Evolutionary conservation across 2,113 vertebrate genomes (phyloP).

Genomic region (Tonatia bakeri): DNA sequence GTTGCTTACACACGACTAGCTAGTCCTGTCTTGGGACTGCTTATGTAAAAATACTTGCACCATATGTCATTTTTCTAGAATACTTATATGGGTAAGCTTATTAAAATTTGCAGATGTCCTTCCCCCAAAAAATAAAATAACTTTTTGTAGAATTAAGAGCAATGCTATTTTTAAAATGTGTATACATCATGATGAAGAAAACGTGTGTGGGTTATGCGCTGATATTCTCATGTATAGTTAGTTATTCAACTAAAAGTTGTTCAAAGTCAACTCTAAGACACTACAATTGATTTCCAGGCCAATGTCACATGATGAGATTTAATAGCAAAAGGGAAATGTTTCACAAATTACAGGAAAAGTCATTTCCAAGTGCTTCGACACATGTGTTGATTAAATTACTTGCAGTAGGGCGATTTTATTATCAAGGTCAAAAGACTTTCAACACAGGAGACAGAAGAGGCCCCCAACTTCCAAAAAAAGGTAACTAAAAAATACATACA

Average conservation of each 20-base stretch:
- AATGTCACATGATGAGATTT: neutral
- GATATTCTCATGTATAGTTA: neutral
- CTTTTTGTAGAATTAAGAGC: neutral
- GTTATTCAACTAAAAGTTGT: neutral
- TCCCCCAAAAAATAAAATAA: slow-evolving; percentile 26
- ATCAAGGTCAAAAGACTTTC: slow-evolving; percentile 19
- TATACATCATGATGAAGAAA: neutral
- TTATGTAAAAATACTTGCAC: neutral
- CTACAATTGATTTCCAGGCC: slow-evolving; percentile 10
- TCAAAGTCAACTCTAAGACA: neutral
- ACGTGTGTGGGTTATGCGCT: neutral
- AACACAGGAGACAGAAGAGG: neutral
- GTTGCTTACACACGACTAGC: neutral
- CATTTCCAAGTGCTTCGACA: neutral
- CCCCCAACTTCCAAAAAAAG: neutral
- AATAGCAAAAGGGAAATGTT: slow-evolving; percentile 19
- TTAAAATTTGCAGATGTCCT: neutral
- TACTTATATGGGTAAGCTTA: neutral
- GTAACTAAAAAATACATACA: neutral
- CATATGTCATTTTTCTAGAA: slow-evolving; percentile 43
- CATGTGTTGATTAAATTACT: slow-evolving; percentile 35
- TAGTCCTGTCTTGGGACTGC: neutral
- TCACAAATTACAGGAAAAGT: slow-evolving; percentile 3
- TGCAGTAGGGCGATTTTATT: neutral
- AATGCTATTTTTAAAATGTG: neutral